These are phyloP conservation scores for Spheniscus mendiculus DNA, from an alignment of 2,113 vertebrate genomes.

Conservation along the genomic window DNA sequence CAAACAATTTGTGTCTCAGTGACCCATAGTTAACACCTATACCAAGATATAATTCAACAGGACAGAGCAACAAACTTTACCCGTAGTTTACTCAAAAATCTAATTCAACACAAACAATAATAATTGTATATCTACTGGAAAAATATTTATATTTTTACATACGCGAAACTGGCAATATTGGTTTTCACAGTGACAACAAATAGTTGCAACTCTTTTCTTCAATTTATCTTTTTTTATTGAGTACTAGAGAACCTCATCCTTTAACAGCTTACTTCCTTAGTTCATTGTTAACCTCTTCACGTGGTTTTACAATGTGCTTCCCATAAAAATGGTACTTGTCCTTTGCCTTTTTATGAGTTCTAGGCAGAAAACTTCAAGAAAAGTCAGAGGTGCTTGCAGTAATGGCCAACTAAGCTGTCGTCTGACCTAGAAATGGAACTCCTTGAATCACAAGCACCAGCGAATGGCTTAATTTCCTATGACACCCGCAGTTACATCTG, in stretches of 20 bases:
- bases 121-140: not conserved
- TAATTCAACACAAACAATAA: not conserved
- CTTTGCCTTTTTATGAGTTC: not conserved
- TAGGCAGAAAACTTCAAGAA: conserved; percentile 4
- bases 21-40: not conserved
- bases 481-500: conserved; percentile 45
- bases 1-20: not conserved
- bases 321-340: not conserved
- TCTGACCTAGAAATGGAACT: conserved; percentile 42
- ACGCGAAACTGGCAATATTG: not conserved
- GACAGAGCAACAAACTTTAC: not conserved
- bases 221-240: not conserved
- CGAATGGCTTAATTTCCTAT: not conserved
- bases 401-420: not conserved
- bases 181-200: not conserved
- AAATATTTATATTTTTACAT: not conserved
- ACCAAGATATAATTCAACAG: not conserved
- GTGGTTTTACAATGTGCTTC: not conserved
- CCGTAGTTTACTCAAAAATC: not conserved
- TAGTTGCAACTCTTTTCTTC: not conserved
- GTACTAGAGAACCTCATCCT: not conserved
- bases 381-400: not conserved
- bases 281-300: not conserved
- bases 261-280: not conserved
- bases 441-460: not conserved